Base-by-base conservation (phyloP, 2,888 invertebrate genomes). In the Caenorhabditis uteleia region DNA sequence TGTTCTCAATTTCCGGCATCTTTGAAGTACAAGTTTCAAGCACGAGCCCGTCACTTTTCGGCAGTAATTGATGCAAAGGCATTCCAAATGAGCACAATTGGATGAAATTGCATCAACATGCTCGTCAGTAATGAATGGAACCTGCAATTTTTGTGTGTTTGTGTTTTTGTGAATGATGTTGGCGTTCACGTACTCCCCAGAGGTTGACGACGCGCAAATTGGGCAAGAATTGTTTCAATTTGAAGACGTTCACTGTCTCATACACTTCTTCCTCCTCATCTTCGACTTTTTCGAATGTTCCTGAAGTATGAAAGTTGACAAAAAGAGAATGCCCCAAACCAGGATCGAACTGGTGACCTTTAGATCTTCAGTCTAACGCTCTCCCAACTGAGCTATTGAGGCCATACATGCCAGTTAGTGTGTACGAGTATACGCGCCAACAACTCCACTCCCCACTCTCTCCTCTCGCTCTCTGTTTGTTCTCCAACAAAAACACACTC, bases 261-360 rank as follows among this genome's bases (percentile, higher is more conserved):
- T 95, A 95, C 77, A 97, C 95, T 86, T 99, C 98, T 83, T 99
- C 98, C 82, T 98, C 97, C 80, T 95, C 97, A 83, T 97, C 95
- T 84, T 95, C 94, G 4, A 94, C 90, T 84, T 95, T 95, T 84
- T 95, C 95, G 83, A 95, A 95, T 0, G 95, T 95, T 14, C 95
- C 91, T 91, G 83, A 25, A 77, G 38, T 7, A 16, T 18, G 14
- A 38, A 18, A 14, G n/a, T n/a, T n/a, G 10, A 29, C 40, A 45
- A 46, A 47, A 43, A 20, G 12, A 39, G 27, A 56, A 53, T 68
- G 65, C 68, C 71, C 71, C 51, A 50, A 68, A 68, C 71, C 71
- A 68, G 75, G 73, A 74, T 75, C 70, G 76, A 77, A 75, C 73
- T 69, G 73, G 73, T 65, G 73, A 75, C 77, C 70, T 75, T 74